phyloP scores from a whole-genome alignment of 1,140 invertebrate genomes.

The Zaprionus capensis region DNA sequence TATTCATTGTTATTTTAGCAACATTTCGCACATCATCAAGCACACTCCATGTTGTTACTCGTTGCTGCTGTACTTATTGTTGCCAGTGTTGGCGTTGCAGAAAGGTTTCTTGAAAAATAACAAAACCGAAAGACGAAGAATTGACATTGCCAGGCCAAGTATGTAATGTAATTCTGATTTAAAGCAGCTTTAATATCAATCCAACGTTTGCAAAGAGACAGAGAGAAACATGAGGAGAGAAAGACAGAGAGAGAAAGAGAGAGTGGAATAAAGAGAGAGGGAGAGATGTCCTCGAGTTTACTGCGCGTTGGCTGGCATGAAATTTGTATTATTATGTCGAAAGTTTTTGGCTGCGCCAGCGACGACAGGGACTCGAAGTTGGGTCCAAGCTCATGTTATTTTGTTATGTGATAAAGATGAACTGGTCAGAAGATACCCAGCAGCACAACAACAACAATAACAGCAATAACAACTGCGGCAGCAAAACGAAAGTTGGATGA shows the following conservation, averaged over 20 bases:
- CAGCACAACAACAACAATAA: constrained; percentile 11
- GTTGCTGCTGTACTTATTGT: constrained; percentile 34
- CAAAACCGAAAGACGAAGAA: constrained; percentile 16
- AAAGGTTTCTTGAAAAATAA: constrained; percentile 21
- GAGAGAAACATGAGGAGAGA: background rate
- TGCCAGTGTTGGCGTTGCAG: constrained; percentile 53
- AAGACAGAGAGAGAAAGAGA: background rate
- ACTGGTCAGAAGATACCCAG: constrained; percentile 56
- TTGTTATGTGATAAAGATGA: constrained; percentile 67
- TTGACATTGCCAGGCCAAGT: constrained; percentile 52
- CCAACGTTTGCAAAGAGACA: background rate
- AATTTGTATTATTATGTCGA: constrained; percentile 78
- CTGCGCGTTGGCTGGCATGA: constrained; percentile 56
- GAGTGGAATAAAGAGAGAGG: background rate
- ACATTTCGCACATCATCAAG: constrained; percentile 74
- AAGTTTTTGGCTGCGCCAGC: constrained; percentile 54
- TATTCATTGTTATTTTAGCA: constrained; percentile 49
- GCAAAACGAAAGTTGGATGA: constrained; percentile 19
- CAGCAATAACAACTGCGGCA: constrained; percentile 1
- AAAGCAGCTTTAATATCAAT: constrained; percentile 72
- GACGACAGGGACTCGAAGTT: constrained; percentile 8
- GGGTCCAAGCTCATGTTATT: constrained; percentile 43
- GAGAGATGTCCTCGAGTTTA: constrained; percentile 2
- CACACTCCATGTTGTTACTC: constrained; percentile 34
- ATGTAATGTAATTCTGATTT: constrained; percentile 73